These are phyloP conservation scores for Homalodisca vitripennis DNA, from an alignment of 1,140 invertebrate species.

Conservation along the genomic window DNA sequence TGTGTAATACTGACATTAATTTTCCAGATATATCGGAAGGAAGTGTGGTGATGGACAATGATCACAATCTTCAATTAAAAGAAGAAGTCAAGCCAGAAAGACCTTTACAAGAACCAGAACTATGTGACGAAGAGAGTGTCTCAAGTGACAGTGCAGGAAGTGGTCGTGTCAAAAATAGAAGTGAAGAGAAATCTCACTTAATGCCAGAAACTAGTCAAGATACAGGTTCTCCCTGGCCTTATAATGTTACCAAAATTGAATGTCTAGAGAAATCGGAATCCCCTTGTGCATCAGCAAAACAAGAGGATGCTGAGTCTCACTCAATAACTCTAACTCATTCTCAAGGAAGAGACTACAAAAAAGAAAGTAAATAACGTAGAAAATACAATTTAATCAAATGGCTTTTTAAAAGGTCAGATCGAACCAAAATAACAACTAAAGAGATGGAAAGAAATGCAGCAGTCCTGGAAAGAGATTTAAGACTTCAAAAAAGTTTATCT, in stretches of 20 bases:
- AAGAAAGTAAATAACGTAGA: constrained; percentile 33
- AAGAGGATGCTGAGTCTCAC: not conserved
- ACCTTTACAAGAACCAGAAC: constrained; percentile 8
- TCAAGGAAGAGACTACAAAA: constrained; percentile 25
- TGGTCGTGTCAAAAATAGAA: constrained; percentile 24
- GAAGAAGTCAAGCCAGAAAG: constrained; percentile 1
- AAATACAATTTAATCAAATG: constrained; percentile 39
- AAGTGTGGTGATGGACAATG: not conserved
- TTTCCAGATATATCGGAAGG: not conserved
- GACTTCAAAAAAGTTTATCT: constrained; percentile 64
- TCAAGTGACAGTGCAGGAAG: constrained; percentile 28
- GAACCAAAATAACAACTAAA: constrained; percentile 31
- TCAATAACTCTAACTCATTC: constrained; percentile 12
- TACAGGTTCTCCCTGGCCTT: constrained; percentile 22
- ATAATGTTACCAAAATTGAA: constrained; percentile 25
- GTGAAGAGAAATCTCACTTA: constrained; percentile 22
- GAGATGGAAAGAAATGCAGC: constrained; percentile 38
- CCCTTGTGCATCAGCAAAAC: not conserved
- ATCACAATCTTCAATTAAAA: not conserved
- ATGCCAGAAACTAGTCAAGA: constrained; percentile 16
- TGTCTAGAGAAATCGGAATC: constrained; percentile 4
- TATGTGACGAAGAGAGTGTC: constrained; percentile 8
- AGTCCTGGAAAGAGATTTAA: constrained; percentile 57
- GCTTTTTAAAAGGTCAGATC: constrained; percentile 36
- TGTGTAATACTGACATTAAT: not conserved